A percentile compares a stretch with the other conserved stretches of the same genome.
Evolutionary conservation across 1,140 invertebrate species (phyloP).

Genomic region (Drosophila quadrilineata): DNA sequence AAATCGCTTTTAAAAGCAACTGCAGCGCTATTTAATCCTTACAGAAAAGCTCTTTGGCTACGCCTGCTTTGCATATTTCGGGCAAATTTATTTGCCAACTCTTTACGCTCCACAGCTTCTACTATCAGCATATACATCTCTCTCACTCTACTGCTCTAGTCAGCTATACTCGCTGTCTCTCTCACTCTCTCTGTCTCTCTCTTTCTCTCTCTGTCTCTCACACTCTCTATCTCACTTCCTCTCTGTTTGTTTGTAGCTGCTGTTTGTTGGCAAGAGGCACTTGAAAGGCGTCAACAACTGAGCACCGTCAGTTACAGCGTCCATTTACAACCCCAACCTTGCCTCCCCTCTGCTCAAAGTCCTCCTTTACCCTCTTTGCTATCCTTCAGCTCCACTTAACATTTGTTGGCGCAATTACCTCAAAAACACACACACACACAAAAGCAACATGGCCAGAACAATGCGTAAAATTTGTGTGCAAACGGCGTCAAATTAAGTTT

Average conservation of each 20-base stretch:
- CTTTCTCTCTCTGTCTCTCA: too few relatives aligned
- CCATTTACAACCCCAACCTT: slow-evolving; percentile 8
- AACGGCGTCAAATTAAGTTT: slow-evolving; percentile 73
- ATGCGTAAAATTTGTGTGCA: slow-evolving; percentile 54
- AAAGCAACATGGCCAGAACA: slow-evolving; percentile 9
- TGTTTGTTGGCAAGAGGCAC: slow-evolving; percentile 37
- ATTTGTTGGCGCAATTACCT: slow-evolving; percentile 67
- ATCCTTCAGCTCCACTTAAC: neutral
- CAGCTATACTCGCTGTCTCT: too few relatives aligned
- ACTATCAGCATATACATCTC: too few relatives aligned
- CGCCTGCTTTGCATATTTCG: slow-evolving; percentile 5
- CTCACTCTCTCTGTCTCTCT: too few relatives aligned
- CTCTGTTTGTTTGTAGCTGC: slow-evolving; percentile 19
- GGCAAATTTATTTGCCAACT: slow-evolving; percentile 4
- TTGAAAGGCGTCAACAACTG: slow-evolving; percentile 25
- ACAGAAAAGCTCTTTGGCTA: neutral
- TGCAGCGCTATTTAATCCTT: too few relatives aligned
- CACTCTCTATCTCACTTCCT: too few relatives aligned
- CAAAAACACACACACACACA: slow-evolving; percentile 45
- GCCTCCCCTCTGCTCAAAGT: neutral
- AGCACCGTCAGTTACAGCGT: slow-evolving; percentile 17
- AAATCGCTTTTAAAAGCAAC: too few relatives aligned
- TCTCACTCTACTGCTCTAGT: too few relatives aligned
- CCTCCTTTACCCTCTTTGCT: neutral
- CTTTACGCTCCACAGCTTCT: too few relatives aligned